Percentiles rank a stretch among this genome's conserved stretches.
These are phyloP conservation scores for Melanaphis sacchari DNA, from an alignment of 1,140 invertebrate species.

Conservation along the genomic window DNA sequence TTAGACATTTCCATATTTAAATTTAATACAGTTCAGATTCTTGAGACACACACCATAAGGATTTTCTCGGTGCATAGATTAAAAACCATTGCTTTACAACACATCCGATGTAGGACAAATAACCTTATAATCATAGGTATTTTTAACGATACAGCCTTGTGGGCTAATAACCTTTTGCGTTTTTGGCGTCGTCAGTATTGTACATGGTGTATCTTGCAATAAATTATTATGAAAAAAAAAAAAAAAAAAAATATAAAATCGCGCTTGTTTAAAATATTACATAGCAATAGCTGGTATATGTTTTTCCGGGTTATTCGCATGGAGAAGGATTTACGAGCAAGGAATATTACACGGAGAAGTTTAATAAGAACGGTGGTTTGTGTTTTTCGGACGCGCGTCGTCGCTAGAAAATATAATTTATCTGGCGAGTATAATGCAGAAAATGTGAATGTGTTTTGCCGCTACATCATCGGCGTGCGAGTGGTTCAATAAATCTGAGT, in stretches of 20 bases:
- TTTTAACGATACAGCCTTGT: neutral
- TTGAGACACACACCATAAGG: too few species aligned
- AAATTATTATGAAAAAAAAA: neutral
- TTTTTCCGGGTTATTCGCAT: neutral
- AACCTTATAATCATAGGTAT: neutral
- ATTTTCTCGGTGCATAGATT: too few species aligned
- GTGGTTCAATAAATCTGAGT: neutral
- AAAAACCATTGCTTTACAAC: too few species aligned
- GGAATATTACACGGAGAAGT: neutral
- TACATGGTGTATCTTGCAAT: neutral
- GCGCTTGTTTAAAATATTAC: neutral
- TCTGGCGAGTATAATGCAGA: neutral
- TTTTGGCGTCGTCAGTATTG: neutral
- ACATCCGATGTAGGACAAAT: neutral
- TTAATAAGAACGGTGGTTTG: conserved; percentile 4
- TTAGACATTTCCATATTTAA: too few species aligned
- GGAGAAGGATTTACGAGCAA: neutral
- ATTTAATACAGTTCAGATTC: too few species aligned
- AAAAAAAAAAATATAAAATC: neutral
- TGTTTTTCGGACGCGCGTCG: neutral
- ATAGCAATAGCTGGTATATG: neutral
- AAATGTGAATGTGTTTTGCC: neutral
- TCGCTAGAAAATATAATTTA: neutral
- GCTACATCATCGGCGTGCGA: neutral
- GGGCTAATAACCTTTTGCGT: neutral